Conservation (phyloP, 2,797 vertebrate species). For the Myotis findleyi region DNA sequence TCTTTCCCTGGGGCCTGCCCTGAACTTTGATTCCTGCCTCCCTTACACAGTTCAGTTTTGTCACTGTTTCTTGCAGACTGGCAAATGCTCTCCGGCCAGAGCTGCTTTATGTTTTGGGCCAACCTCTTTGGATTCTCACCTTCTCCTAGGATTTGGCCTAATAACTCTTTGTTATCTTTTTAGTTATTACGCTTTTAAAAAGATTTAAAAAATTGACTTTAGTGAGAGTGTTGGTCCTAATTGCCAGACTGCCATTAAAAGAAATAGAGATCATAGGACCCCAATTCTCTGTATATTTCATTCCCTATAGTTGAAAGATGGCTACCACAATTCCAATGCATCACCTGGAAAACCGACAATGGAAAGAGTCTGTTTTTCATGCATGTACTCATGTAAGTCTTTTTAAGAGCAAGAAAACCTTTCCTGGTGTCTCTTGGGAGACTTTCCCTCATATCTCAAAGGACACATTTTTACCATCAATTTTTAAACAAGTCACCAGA, state of each 20-base stretch:
- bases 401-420: conserved; percentile 50
- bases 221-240: not conserved
- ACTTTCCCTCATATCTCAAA: conserved; percentile 29
- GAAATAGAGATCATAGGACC: not conserved
- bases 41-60: conserved; percentile 5
- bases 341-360: not conserved
- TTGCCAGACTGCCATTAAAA: not conserved
- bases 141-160: conserved; percentile 14
- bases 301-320: not conserved
- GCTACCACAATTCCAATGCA: not conserved
- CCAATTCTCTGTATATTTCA: not conserved
- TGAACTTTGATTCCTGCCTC: not conserved
- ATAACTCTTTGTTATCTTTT: conserved; percentile 31
- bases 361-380: not conserved
- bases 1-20: not conserved
- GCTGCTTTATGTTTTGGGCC: not conserved
- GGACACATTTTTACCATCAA: not conserved
- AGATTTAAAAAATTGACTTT: not conserved
- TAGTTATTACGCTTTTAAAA: conserved; percentile 45
- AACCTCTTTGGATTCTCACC: not conserved
- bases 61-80: not conserved
- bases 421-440: not conserved
- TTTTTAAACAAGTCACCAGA: conserved; percentile 37
- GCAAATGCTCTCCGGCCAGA: not conserved
- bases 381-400: not conserved